Percentiles rank a stretch among this genome's conserved stretches.
Evolutionary conservation across 2,888 invertebrate genomes (phyloP).

Genomic region (Neuroscelio doddi): DNA sequence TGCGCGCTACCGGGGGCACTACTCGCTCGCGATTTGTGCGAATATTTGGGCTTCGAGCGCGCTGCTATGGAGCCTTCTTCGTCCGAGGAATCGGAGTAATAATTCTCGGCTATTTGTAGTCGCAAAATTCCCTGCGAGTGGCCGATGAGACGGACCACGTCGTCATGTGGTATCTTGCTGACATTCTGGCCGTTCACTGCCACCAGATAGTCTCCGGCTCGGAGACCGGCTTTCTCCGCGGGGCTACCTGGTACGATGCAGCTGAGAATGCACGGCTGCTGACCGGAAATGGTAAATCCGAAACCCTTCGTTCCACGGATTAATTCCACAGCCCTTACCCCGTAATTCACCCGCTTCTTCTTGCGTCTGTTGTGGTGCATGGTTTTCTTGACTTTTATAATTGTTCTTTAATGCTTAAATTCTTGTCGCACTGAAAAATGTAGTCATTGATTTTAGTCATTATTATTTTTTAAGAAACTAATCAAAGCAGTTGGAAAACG

Average conservation of each 20-base stretch:
- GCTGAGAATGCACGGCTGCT: constrained; percentile 95
- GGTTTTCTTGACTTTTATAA: background rate
- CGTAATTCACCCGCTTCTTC: constrained; percentile 82
- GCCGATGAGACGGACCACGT: constrained; percentile 93
- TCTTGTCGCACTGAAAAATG: too few species aligned
- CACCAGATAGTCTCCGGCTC: constrained; percentile 93
- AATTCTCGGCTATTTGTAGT: constrained; percentile 90
- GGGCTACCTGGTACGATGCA: constrained; percentile 93
- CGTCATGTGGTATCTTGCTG: constrained; percentile 92
- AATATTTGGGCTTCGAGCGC: constrained; percentile 77
- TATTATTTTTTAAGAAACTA: too few species aligned
- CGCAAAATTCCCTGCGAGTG: constrained; percentile 87
- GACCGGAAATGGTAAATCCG: constrained; percentile 98
- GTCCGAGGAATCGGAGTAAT: constrained; percentile 89
- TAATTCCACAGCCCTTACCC: constrained; percentile 88
- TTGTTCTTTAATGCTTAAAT: too few species aligned
- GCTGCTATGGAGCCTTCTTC: constrained; percentile 79
- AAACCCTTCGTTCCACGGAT: constrained; percentile 91
- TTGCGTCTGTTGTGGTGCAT: constrained; percentile 79
- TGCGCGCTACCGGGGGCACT: constrained; percentile 56
- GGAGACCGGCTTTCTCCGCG: constrained; percentile 90
- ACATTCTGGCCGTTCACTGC: constrained; percentile 94
- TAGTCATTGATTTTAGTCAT: too few species aligned
- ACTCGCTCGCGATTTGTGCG: constrained; percentile 72
- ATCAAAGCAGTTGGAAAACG: too few species aligned